A percentile compares a stretch with the other conserved stretches of the same genome.
These are phyloP conservation scores for Temnothorax curvispinosus DNA, from an alignment of 1,140 invertebrate genomes.

Conservation along the genomic window DNA sequence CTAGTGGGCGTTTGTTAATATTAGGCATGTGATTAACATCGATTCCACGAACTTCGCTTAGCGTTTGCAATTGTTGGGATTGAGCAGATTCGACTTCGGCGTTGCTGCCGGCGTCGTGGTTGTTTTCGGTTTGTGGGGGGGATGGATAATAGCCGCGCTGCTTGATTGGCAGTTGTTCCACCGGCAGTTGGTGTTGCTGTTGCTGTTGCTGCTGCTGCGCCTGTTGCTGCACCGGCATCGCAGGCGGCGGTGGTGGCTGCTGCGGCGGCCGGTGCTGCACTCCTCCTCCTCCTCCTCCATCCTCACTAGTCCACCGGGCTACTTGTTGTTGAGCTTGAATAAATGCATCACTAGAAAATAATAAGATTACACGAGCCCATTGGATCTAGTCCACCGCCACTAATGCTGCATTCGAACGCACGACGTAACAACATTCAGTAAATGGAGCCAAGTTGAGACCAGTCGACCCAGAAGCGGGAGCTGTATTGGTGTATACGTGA, in stretches of 20 bases:
- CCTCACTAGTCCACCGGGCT: conserved; percentile 96
- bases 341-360: conserved; percentile 97
- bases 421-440: conserved; percentile 54
- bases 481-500: conserved; percentile 32
- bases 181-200: conserved; percentile 72
- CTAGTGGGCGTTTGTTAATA: conserved; percentile 83
- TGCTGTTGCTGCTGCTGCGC: conserved; percentile 34
- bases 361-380: conserved; percentile 87
- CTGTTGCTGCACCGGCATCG: conserved; percentile 76
- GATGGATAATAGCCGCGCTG: conserved; percentile 82
- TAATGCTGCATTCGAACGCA: conserved; percentile 76
- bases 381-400: conserved; percentile 82
- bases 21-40: conserved; percentile 84
- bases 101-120: conserved; percentile 69
- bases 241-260: conserved; percentile 78
- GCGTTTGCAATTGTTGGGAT: conserved; percentile 80
- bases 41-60: conserved; percentile 81
- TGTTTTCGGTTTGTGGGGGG: conserved; percentile 78
- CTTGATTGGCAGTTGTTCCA: conserved; percentile 76
- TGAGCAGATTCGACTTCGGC: conserved; percentile 82
- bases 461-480: conserved; percentile 19
- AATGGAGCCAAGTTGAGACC: conserved; percentile 24
- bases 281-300: conserved; percentile 87
- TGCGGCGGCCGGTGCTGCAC: conserved; percentile 87
- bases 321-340: conserved; percentile 97